phyloP scores from a whole-genome alignment of 2,113 vertebrate genomes.

The Corythoichthys haematopterus region DNA sequence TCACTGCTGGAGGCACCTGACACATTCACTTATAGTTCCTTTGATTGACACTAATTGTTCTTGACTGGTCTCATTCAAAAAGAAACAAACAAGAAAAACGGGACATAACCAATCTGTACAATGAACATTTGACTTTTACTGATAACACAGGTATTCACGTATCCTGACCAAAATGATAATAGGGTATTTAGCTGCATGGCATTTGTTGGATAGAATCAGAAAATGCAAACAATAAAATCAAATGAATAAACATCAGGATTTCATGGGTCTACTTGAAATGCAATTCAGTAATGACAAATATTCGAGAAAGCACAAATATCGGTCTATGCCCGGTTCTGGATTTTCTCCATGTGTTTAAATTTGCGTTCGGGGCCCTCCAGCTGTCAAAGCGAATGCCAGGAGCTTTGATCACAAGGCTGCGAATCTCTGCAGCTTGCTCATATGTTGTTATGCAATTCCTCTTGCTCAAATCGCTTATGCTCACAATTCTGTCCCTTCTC shows the following conservation, averaged over 20 bases:
- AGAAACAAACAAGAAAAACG: conserved; percentile 6
- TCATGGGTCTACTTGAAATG: background rate
- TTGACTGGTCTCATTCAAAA: conserved; percentile 19
- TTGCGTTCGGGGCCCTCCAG: background rate
- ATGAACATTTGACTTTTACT: background rate
- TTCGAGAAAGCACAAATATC: background rate
- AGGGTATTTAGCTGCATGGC: too few relatives aligned
- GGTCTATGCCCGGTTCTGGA: too few relatives aligned
- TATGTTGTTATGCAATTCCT: conserved; percentile 9
- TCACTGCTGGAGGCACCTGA: conserved; percentile 16
- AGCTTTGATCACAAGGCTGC: conserved; percentile 5
- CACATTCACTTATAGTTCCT: conserved; percentile 6
- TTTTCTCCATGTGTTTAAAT: background rate
- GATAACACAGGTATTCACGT: background rate
- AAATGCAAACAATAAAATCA: too few relatives aligned
- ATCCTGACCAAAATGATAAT: background rate
- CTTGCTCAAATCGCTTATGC: conserved; percentile 1
- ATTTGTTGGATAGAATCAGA: too few relatives aligned
- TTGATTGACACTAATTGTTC: conserved; percentile 12
- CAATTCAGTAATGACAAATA: background rate
- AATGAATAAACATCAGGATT: background rate
- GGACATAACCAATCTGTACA: background rate
- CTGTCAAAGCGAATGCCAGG: conserved; percentile 6
- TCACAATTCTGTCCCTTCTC: conserved; percentile 1
- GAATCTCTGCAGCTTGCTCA: conserved; percentile 2